Percentiles rank a stretch among this genome's conserved stretches.
Evolutionary conservation across 1,140 invertebrate genomes (phyloP).

Genomic region (Leucophenga varia): DNA sequence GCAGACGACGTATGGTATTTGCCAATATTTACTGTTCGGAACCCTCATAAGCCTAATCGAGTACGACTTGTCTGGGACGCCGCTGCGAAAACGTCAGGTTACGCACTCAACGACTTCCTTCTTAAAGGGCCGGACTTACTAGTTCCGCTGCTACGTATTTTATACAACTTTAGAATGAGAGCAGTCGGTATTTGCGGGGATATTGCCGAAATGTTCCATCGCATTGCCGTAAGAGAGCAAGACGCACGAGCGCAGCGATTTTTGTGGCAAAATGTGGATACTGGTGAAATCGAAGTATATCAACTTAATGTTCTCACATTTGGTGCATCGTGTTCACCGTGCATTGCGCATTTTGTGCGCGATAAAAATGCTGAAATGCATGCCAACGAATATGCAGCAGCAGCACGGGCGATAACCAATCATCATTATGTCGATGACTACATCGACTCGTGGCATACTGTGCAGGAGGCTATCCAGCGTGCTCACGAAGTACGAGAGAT

Average conservation of each 20-base stretch:
- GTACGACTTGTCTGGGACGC: not conserved
- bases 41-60: constrained; percentile 6
- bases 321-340: constrained; percentile 2
- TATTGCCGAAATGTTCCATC: constrained; percentile 9
- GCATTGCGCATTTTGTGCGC: not conserved
- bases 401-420: not conserved
- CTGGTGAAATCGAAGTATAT: not conserved
- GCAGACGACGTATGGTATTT: constrained; percentile 1
- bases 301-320: constrained; percentile 4
- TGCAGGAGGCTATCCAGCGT: not conserved
- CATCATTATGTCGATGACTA: constrained; percentile 8
- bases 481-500: not conserved
- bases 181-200: not conserved
- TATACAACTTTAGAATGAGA: constrained; percentile 1
- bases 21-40: constrained; percentile 3
- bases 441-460: constrained; percentile 6
- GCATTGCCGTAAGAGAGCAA: not conserved
- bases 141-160: not conserved
- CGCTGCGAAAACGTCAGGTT: not conserved
- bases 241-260: constrained; percentile 4
- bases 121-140: not conserved
- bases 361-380: not conserved
- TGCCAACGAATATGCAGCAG: not conserved
- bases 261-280: not conserved
- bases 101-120: not conserved